Evolutionary conservation across 2,888 invertebrate species (phyloP).

Genomic region (Capitulum mitella): DNA sequence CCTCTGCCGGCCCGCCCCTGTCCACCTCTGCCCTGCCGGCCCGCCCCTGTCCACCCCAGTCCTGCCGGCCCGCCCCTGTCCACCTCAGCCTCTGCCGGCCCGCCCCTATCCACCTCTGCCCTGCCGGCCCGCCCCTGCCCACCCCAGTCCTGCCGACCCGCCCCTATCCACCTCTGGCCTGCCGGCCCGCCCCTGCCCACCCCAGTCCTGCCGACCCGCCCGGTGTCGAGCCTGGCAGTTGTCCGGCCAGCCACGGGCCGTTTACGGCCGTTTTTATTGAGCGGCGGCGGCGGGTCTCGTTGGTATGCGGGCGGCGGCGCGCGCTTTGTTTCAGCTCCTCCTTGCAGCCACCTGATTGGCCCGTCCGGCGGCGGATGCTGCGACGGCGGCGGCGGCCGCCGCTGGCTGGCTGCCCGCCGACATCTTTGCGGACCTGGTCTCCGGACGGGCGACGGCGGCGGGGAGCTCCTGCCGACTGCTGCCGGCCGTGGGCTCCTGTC

Average conservation of each 20-base stretch:
- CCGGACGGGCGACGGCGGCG: no score
- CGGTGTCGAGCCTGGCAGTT: no score
- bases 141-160: background rate
- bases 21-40: no score
- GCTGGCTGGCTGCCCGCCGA: slow-evolving; percentile 1
- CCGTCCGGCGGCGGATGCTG: background rate
- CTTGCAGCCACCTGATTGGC: slow-evolving; percentile 1
- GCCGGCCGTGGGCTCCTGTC: no score
- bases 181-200: no score
- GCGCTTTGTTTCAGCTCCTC: slow-evolving; percentile 23
- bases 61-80: no score
- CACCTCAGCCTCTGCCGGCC: no score
- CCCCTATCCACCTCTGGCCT: background rate
- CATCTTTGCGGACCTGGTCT: background rate
- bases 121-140: background rate
- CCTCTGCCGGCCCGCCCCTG: no score
- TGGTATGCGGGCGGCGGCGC: slow-evolving; percentile 16
- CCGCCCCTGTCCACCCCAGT: no score
- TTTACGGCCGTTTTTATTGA: slow-evolving; percentile 21
- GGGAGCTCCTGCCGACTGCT: no score
- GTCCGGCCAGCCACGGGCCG: background rate
- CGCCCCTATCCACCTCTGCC: background rate
- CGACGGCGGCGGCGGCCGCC: background rate
- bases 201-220: background rate
- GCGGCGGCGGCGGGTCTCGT: background rate